Evolutionary conservation across 2,888 invertebrate species (phyloP).

Genomic region (Noctua pronuba): DNA sequence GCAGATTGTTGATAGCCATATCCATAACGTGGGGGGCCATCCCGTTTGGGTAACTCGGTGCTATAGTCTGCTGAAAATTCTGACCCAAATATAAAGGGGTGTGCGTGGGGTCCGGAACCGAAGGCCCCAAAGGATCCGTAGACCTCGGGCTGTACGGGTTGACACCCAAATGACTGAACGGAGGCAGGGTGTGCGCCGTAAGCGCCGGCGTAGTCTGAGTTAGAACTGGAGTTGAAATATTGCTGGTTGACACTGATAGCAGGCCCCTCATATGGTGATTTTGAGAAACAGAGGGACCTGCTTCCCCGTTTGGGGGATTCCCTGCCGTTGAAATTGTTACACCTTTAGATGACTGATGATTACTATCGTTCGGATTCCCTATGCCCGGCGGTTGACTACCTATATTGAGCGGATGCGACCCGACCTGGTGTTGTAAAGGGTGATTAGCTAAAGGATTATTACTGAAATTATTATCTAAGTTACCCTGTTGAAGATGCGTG

Average conservation of each 20-base stretch:
- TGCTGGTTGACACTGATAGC: conserved; percentile 94
- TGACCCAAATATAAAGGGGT: conserved; percentile 91
- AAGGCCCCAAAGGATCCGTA: conserved; percentile 91
- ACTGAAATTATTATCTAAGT: conserved; percentile 90
- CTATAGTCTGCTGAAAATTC: conserved; percentile 91
- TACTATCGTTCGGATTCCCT: conserved; percentile 85
- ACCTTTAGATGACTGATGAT: conserved; percentile 84
- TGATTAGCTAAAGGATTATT: conserved; percentile 90
- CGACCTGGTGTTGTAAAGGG: conserved; percentile 89
- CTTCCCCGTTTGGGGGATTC: conserved; percentile 98
- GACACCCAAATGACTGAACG: conserved; percentile 91
- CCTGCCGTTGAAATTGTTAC: conserved; percentile 89
- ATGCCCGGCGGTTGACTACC: conserved; percentile 90
- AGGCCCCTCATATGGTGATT: conserved; percentile 97
- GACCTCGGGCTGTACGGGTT: conserved; percentile 90
- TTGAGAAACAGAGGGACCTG: conserved; percentile 97
- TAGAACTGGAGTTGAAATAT: conserved; percentile 91
- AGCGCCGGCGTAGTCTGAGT: conserved; percentile 90
- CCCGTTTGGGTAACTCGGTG: conserved; percentile 95
- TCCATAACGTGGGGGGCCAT: conserved; percentile 96
- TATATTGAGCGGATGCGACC: conserved; percentile 90
- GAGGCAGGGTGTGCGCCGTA: conserved; percentile 90
- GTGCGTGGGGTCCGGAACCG: conserved; percentile 91
- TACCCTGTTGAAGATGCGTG: conserved; percentile 90
- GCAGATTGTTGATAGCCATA: conserved; percentile 93